phyloP scores from a whole-genome alignment of 1,140 invertebrate genomes.

The Aphis craccivora region DNA sequence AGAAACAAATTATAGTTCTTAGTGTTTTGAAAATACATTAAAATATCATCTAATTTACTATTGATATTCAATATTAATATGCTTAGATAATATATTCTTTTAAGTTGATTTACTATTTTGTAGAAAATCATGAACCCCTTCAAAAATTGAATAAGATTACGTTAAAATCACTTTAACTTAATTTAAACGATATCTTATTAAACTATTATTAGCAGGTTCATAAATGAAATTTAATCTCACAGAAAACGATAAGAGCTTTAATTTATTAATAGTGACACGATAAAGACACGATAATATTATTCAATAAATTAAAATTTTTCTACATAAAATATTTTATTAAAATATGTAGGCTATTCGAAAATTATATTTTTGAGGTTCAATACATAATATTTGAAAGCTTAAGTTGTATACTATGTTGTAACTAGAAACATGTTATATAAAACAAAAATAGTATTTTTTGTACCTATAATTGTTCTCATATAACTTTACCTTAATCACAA shows the following conservation, averaged over 20 bases:
- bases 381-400: background rate
- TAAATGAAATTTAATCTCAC: background rate
- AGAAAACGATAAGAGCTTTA: background rate
- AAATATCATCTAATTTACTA: background rate
- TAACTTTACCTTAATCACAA: background rate
- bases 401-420: no score
- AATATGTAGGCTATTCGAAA: rapidly evolving
- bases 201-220: background rate
- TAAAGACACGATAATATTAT: background rate
- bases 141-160: background rate
- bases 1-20: background rate
- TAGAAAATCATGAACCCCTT: background rate
- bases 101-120: background rate
- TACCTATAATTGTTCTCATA: background rate
- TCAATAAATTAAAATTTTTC: background rate
- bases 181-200: no score
- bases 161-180: no score
- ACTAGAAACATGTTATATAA: no score
- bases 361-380: background rate
- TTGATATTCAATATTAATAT: background rate
- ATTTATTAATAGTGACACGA: no score
- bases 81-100: background rate
- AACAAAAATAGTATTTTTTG: background rate
- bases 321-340: background rate
- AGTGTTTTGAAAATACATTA: background rate